A percentile compares a stretch with the other conserved stretches of the same genome.
phyloP scores from a whole-genome alignment of 2,888 invertebrate genomes.

The Busseola fusca region DNA sequence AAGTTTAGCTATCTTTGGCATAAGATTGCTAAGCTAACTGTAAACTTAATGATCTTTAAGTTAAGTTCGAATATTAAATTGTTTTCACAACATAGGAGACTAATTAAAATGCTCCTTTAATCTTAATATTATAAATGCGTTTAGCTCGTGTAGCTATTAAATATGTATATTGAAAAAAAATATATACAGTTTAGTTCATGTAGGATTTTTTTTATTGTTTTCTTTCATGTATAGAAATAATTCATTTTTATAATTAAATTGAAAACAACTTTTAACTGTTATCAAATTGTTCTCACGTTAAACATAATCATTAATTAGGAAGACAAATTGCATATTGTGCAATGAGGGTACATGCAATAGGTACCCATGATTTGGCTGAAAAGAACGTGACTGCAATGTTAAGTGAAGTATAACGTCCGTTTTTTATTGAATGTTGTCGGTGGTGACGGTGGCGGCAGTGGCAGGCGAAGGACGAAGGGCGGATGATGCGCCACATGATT shows the following conservation, averaged over 20 bases:
- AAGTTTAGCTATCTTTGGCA: constrained; percentile 13
- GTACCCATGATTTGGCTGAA: neutral
- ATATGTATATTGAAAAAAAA: neutral
- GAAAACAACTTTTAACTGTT: neutral
- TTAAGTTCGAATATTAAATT: constrained; percentile 6
- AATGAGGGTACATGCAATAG: neutral
- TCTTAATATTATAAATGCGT: neutral
- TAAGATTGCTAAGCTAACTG: constrained; percentile 11
- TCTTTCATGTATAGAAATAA: neutral
- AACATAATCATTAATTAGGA: neutral
- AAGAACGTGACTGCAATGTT: constrained; percentile 6
- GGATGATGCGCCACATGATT: constrained; percentile 78
- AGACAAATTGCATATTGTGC: neutral
- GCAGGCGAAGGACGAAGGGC: constrained; percentile 71
- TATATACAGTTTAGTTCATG: neutral
- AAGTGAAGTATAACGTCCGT: constrained; percentile 29
- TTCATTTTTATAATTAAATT: neutral
- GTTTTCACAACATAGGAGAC: neutral
- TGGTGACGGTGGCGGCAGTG: constrained; percentile 56
- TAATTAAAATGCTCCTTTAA: neutral
- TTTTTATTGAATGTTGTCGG: constrained; percentile 65
- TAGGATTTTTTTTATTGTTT: neutral
- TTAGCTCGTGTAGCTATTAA: neutral
- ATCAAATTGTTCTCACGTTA: constrained; percentile 4
- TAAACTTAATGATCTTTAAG: constrained; percentile 19